These are phyloP conservation scores for Falcaria lacertinaria DNA, from an alignment of 2,888 invertebrate genomes.

Conservation along the genomic window DNA sequence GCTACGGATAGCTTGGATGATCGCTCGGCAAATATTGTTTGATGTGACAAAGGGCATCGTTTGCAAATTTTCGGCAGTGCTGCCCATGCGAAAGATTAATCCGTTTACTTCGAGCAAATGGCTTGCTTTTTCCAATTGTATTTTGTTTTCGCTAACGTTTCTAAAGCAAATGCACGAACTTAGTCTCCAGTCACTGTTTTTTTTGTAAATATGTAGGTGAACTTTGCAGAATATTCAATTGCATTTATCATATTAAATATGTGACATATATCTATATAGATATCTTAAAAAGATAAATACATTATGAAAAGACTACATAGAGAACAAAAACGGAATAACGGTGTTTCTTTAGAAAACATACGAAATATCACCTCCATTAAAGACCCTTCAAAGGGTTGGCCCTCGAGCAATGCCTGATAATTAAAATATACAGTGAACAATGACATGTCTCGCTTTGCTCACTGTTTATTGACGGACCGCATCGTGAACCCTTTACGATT, in stretches of 20 bases:
- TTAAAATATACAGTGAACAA: constrained; percentile 73
- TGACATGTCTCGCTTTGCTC: constrained; percentile 66
- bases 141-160: constrained; percentile 8
- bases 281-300: no score
- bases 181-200: no score
- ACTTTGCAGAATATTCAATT: no score
- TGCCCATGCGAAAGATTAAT: constrained; percentile 5
- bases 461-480: constrained; percentile 66
- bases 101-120: constrained; percentile 7
- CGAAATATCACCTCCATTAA: constrained; percentile 40
- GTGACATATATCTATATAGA: no score
- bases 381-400: constrained; percentile 42
- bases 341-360: constrained; percentile 21
- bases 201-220: no score
- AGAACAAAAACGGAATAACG: constrained; percentile 28
- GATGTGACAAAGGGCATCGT: constrained; percentile 20
- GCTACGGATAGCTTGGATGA: background rate
- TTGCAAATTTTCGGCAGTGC: constrained; percentile 27
- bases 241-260: no score
- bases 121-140: constrained; percentile 13
- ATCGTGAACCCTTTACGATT: constrained; percentile 63
- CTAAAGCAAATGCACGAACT: background rate
- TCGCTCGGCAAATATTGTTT: constrained; percentile 3
- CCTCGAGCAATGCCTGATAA: constrained; percentile 57
- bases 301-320: no score